Base-by-base conservation (phyloP, 2,888 invertebrate species). In the Drosophila nigricruria region DNA sequence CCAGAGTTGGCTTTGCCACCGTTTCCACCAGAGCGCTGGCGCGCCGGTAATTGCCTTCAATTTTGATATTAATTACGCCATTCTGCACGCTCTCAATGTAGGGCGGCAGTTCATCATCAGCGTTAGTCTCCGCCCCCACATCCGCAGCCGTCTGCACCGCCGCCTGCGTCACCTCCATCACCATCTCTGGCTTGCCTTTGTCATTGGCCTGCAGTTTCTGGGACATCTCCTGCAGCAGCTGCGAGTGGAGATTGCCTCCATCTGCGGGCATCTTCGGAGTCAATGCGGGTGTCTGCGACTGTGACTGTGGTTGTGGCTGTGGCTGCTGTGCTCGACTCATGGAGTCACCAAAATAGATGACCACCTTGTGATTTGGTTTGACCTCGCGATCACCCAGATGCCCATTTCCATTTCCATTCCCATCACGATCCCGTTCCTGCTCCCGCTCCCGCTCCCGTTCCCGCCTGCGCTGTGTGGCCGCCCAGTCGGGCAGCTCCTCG, bases 271-370 rank as follows among this genome's bases (percentile, higher is more conserved):
- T 30, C 6, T 70, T 70, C 12, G 38, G 9, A 23, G 20, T 32
- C 30, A 16, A 61, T 61, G 70, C 50, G 50, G 72, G 52, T 27
- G 34, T 67, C 54, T 70, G 73, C 40, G 65, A 72, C 47, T 52
- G 69, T 12, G 23, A 67, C 49, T 58, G 68, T 38, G 38, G 49
- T 52, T 79, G 67, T 36, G 65, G 73, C 49, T 53, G 67, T 14
- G 18, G 71, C 50, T 63, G 82, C 53, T 70, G 70, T 42, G 73
- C 69, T 60, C 84, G 84, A 63, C 90, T 89, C 40, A 95, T 94
- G 3, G 95, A 95, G 88, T 96, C 96, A 36, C 96, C 96, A 78
- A 96, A 96, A 91, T 96, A 96, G 82, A 96, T 95, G 53, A 96
- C 95, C n/a, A 96, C 95, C 93, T 95, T 95, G 88, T 96, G 95